Conservation (phyloP, 2,797 vertebrate genomes). For the Rhincodon typus region DNA sequence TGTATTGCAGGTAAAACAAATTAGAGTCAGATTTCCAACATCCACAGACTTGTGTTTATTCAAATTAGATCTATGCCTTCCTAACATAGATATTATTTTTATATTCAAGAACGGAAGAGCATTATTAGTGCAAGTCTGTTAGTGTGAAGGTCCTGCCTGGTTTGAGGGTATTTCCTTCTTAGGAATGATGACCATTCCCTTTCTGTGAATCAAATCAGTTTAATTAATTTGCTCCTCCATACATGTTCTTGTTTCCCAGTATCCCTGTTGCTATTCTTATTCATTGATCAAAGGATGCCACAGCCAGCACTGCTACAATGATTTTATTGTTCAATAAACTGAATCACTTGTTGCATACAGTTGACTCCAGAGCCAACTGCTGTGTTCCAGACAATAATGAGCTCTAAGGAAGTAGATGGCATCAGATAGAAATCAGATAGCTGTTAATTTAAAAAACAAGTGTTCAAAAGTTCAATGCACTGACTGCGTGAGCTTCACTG, state of each 20-base stretch:
- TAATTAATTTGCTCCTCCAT: not conserved
- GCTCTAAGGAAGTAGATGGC: not conserved
- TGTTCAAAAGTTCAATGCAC: not conserved
- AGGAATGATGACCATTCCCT: not conserved
- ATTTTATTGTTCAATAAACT: not conserved
- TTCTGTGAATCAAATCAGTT: not conserved
- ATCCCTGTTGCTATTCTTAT: not conserved
- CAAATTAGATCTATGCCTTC: not conserved
- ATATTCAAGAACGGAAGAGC: too few relatives aligned
- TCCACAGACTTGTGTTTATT: too few relatives aligned
- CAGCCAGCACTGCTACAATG: not conserved
- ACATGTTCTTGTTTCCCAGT: not conserved
- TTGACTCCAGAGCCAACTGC: not conserved
- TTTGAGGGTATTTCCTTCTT: not conserved
- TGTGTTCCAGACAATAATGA: not conserved
- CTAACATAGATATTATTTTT: not conserved
- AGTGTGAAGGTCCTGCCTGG: too few relatives aligned
- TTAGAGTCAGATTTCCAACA: not conserved
- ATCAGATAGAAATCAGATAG: not conserved
- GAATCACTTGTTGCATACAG: not conserved
- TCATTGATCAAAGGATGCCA: not conserved
- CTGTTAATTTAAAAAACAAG: not conserved
- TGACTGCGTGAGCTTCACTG: not conserved
- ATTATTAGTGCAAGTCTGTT: too few relatives aligned
- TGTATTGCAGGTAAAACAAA: not conserved